Base-by-base conservation (phyloP, 2,888 invertebrate genomes). In the Coelinius sp. region DNA sequence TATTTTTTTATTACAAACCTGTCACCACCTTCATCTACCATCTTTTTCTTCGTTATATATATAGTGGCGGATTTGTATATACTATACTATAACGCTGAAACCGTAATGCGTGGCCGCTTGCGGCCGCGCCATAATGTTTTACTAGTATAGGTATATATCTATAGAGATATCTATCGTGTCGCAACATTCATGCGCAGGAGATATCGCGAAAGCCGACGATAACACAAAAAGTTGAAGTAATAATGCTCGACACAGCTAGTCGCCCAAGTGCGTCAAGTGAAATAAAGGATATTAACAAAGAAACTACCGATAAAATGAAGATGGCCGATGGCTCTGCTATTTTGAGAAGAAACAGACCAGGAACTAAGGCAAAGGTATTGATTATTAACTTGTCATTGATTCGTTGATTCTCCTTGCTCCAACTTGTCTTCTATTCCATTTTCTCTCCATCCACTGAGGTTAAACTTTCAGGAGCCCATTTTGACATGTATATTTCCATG, bases 331-430 rank as follows among this genome's bases (percentile, higher is more conserved):
- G 93, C 82, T 91, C 93, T 82, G 92, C 93, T 88, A 92, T 95
- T 90, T 90, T 95, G 83, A 91, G 96, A 89, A 93, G 96, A 90
- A 97, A 97, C 90, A 92, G 95, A 84, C 96, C 96, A 80, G 97
- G 97, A 84, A 96, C 96, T 49, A 96, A 95, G 90, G 93, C 95
- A 81, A 94, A 94, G 91, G 97, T 96, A 89, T 84, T 82, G 82
- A 79, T 73, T 22, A 44, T 35, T 35, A 3, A 4, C 17, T 62
- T 25, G n/a, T n/a, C n/a, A n/a, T n/a, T n/a, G n/a, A 56, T n/a
- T 27, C 0, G 27, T 14, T 56, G n/a, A 14, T 14, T 56, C 1
- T 7, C 12, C 27, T 56, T 25, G 0, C 8, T 25, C 5, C 10
- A 12, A 22, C 10, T 8, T n/a, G n/a, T 35, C 12, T 31, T 8